These are phyloP conservation scores for Leptobrachium leishanense DNA, from an alignment of 2,113 vertebrate genomes.

Conservation along the genomic window DNA sequence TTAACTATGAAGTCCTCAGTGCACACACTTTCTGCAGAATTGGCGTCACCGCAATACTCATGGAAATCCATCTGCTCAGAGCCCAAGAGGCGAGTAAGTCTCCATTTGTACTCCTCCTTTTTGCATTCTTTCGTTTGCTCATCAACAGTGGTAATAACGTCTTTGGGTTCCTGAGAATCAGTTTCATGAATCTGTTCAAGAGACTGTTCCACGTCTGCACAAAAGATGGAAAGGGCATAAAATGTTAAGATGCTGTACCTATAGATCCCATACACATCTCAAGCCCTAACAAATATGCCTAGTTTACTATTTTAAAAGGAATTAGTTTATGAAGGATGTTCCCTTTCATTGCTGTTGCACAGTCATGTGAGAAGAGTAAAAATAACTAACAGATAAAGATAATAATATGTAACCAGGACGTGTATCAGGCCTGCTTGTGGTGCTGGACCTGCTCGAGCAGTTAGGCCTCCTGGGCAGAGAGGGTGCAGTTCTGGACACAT, in stretches of 20 bases:
- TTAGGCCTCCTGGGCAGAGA: no score
- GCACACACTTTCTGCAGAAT: conserved; percentile 67
- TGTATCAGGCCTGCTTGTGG: no score
- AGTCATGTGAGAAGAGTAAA: no score
- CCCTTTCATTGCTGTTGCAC: no score
- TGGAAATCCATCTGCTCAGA: conserved; percentile 5
- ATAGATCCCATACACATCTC: not conserved
- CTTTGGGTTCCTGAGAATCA: not conserved
- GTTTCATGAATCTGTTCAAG: not conserved
- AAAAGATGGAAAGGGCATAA: conserved; percentile 43
- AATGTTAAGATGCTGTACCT: conserved; percentile 6
- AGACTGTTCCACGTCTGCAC: conserved; percentile 17
- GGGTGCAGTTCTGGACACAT: no score
- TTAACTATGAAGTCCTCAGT: conserved; percentile 71
- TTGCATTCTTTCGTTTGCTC: conserved; percentile 49
- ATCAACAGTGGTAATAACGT: not conserved
- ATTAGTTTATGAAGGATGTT: no score
- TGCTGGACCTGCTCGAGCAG: no score
- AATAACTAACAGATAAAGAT: no score
- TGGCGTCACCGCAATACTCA: conserved; percentile 48
- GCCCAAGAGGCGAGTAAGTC: conserved; percentile 60
- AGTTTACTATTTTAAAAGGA: no score
- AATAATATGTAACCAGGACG: no score
- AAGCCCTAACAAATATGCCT: no score
- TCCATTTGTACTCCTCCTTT: conserved; percentile 64